Base-by-base conservation (phyloP, 2,113 vertebrate genomes). In the Ammodytes marinus region DNA sequence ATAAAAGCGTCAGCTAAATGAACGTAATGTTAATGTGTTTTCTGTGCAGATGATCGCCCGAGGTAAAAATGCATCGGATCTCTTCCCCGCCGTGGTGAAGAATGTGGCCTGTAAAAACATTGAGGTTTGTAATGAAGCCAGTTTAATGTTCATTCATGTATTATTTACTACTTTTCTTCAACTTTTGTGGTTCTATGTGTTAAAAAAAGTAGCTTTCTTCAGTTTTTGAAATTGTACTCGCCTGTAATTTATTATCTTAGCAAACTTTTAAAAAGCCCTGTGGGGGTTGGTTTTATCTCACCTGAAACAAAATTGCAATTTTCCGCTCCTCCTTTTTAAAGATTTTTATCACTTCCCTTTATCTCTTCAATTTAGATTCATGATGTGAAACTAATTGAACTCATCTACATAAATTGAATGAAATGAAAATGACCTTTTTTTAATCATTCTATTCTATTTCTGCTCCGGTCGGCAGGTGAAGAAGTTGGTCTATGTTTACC, bases 81-180 rank as follows among this genome's bases (percentile, higher is more conserved):
- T 99, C 67, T 99, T 99, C 83, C 98, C 98, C 5, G 98, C 98
- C 0, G 98, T 99, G 79, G 98, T 99, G 85, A 99, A 99, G 92
- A 99, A 99, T 0, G 98, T 99, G 49, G 98, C 98, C 76, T 99
- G 98, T 87, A 99, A 99, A 93, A 99, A 99, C 91, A 99, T 99
- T 0, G 98, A 99, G 98, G 98, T 99, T 78, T 69, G 94, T 86
- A 27, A 76, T n/a, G 42, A 76, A 37, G 58, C 9, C 27, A 12
- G 37, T 42, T 39, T 72, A 39, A 15, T 47, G 59, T 64, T 52
- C 49, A 59, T 49, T 68, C 6, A 57, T 73, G 14, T 27, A 14
- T 55, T 17, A 52, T 74, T 43, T 69, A 8, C 46, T 80, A 17
- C 0, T 8, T 49, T 15, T 69, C 17, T 53, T 59, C 40, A 52